phyloP scores from a whole-genome alignment of 2,797 vertebrate genomes.

The Alexandromys oeconomus region DNA sequence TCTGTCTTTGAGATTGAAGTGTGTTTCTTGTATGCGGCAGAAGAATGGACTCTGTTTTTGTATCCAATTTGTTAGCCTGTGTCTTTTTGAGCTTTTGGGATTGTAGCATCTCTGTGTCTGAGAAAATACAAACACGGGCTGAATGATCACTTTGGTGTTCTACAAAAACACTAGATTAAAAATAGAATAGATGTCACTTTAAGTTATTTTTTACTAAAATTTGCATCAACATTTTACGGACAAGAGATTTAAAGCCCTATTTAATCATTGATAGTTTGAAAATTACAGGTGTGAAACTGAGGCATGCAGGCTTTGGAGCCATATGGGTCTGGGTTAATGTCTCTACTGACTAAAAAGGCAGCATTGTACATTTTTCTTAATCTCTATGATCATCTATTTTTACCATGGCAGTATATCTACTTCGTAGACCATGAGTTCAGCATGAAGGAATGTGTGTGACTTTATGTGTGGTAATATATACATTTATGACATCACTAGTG shows the following conservation, averaged over 20 bases:
- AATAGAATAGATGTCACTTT: not conserved
- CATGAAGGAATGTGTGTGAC: not conserved
- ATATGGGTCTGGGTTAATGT: not conserved
- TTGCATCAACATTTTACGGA: not conserved
- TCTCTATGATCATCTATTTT: not conserved
- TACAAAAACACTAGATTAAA: not conserved
- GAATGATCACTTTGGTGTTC: not conserved
- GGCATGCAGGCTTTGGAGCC: not conserved
- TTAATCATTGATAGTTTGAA: not conserved
- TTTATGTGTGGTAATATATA: not conserved
- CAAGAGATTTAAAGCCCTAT: not conserved
- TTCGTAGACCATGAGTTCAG: not conserved
- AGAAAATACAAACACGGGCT: not conserved
- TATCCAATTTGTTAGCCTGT: too few relatives aligned
- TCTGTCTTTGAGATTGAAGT: too few relatives aligned
- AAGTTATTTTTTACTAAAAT: conserved; percentile 15
- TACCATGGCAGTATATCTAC: not conserved
- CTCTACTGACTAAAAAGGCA: not conserved
- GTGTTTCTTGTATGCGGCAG: too few relatives aligned
- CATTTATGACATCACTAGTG: not conserved
- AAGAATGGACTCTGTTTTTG: too few relatives aligned
- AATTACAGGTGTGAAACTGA: not conserved
- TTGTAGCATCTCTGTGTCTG: not conserved
- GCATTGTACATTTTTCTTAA: not conserved
- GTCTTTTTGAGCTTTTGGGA: not conserved